Percentiles rank a stretch among this genome's conserved stretches.
These are phyloP conservation scores for Leptinotarsa texana DNA, from an alignment of 1,140 invertebrate species.

Conservation along the genomic window DNA sequence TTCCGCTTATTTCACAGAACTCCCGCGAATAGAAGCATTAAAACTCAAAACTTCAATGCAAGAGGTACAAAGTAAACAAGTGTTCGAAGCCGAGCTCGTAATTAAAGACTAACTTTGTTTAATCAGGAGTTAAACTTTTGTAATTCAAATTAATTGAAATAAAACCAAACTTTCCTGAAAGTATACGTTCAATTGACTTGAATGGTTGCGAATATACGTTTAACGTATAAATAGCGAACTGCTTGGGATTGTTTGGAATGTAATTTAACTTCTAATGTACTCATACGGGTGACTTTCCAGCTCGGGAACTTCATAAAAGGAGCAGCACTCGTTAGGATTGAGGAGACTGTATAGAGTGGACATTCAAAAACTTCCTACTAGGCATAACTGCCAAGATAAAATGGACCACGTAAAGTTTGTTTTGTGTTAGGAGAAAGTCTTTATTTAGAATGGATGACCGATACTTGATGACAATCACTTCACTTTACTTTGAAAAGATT, in stretches of 20 bases:
- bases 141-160: slow-evolving; percentile 31
- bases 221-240: not conserved
- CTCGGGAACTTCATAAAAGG: no score
- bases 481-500: no score
- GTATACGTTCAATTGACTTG: slow-evolving; percentile 1
- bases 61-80: slow-evolving; percentile 26
- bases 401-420: no score
- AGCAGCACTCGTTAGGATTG: no score
- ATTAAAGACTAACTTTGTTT: slow-evolving; percentile 30
- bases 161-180: slow-evolving; percentile 18
- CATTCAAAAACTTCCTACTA: no score
- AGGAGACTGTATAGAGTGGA: no score
- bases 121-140: slow-evolving; percentile 31
- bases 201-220: not conserved
- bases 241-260: not conserved
- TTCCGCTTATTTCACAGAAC: not conserved
- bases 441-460: no score
- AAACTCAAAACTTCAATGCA: slow-evolving; percentile 12
- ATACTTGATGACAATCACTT: no score
- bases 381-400: no score
- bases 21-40: slow-evolving; percentile 15
- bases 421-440: no score
- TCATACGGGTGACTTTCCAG: no score
- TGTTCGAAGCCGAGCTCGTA: slow-evolving; percentile 18
- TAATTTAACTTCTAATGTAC: not conserved